These are phyloP conservation scores for Drosophila pullipes DNA, from an alignment of 2,888 invertebrate species.

Conservation along the genomic window DNA sequence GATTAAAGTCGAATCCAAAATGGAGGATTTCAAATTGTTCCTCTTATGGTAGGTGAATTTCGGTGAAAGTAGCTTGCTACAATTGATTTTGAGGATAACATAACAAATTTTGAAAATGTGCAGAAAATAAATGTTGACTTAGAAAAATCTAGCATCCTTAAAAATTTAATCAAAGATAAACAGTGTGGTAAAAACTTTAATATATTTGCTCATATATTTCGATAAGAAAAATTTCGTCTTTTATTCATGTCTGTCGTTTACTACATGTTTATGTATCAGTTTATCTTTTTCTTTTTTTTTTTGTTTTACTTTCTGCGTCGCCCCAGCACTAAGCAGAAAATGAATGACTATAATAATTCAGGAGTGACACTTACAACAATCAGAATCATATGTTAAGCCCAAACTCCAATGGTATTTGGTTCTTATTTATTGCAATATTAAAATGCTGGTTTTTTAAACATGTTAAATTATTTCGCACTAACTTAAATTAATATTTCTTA, in stretches of 20 bases:
- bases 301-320: neutral
- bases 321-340: constrained; percentile 19
- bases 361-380: constrained; percentile 50
- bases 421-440: constrained; percentile 15
- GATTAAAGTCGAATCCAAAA: neutral
- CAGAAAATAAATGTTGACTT: neutral
- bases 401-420: constrained; percentile 10
- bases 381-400: constrained; percentile 7
- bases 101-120: neutral
- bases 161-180: neutral
- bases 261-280: neutral
- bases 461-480: neutral
- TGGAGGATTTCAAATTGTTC: neutral
- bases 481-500: neutral
- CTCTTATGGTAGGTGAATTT: neutral
- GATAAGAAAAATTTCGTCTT: neutral
- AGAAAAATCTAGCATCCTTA: no score
- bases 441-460: neutral
- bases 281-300: neutral
- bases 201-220: neutral
- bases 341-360: constrained; percentile 41
- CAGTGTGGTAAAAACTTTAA: neutral
- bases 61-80: neutral
- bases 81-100: no score
- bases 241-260: neutral